phyloP scores from a whole-genome alignment of 1,140 invertebrate species.

The Heterodera carotae region DNA sequence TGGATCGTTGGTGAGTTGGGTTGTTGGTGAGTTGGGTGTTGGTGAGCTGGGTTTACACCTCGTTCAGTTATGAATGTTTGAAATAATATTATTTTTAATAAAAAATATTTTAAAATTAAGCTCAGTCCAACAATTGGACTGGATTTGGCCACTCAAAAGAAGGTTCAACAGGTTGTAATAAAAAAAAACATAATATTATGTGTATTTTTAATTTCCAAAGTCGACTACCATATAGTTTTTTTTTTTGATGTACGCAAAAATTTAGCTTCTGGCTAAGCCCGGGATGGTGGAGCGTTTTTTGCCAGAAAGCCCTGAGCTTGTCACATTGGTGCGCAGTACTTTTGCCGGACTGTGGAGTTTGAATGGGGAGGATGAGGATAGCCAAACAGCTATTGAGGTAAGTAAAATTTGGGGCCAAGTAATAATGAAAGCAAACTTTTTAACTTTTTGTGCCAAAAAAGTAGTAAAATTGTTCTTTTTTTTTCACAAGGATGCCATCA shows the following conservation, averaged over 20 bases:
- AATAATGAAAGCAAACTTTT: neutral
- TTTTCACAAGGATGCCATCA: neutral
- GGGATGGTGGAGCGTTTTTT: neutral
- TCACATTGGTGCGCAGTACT: slow-evolving; percentile 56
- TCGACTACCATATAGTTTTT: too few species aligned
- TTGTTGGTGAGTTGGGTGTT: too few species aligned
- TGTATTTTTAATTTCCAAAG: neutral
- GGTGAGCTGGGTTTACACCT: too few species aligned
- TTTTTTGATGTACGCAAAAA: too few species aligned
- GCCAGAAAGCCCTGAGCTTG: slow-evolving; percentile 29
- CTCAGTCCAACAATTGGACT: neutral
- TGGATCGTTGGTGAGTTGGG: too few species aligned
- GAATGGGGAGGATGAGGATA: neutral
- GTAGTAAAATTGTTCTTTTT: neutral
- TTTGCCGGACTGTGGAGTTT: neutral
- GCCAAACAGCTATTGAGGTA: neutral
- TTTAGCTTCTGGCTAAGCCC: neutral
- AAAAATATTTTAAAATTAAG: neutral
- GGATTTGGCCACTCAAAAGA: neutral
- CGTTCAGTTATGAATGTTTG: too few species aligned
- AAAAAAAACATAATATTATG: neutral
- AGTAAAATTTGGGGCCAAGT: neutral
- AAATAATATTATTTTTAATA: neutral
- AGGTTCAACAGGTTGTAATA: neutral
- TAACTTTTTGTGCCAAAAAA: too few species aligned